Conservation (phyloP, 2,888 invertebrate genomes). For the Epinotia brunnichana region DNA sequence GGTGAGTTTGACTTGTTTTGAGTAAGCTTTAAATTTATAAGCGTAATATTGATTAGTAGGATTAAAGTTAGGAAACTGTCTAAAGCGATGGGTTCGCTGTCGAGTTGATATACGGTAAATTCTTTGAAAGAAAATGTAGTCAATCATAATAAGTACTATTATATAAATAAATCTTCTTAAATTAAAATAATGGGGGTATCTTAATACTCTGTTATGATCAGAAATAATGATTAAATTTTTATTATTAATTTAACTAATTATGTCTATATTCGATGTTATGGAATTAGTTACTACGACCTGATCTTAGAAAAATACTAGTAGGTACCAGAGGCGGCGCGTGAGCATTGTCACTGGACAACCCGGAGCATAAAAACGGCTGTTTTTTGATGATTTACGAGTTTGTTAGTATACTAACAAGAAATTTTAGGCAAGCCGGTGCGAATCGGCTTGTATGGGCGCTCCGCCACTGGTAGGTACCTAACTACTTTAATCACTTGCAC, state of each 20-base stretch:
- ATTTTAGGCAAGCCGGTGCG: no score
- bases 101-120: constrained; percentile 6
- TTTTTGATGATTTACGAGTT: no score
- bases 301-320: no score
- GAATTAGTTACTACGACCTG: no score
- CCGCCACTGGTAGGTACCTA: no score
- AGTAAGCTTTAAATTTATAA: constrained; percentile 8
- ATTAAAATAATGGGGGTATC: constrained; percentile 9
- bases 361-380: no score
- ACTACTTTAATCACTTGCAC: no score
- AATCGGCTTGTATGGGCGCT: no score
- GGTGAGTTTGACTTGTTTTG: not conserved
- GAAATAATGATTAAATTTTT: not conserved
- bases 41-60: constrained; percentile 26
- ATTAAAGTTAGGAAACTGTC: constrained; percentile 23
- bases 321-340: no score
- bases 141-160: constrained; percentile 4
- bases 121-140: constrained; percentile 3
- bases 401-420: no score
- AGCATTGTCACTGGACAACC: no score
- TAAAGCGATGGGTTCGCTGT: constrained; percentile 18
- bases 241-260: not conserved
- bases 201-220: constrained; percentile 1
- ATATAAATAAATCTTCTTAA: constrained; percentile 9
- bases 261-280: no score